Conservation (phyloP, 2,113 vertebrate genomes). For the Dinomys branickii region DNA sequence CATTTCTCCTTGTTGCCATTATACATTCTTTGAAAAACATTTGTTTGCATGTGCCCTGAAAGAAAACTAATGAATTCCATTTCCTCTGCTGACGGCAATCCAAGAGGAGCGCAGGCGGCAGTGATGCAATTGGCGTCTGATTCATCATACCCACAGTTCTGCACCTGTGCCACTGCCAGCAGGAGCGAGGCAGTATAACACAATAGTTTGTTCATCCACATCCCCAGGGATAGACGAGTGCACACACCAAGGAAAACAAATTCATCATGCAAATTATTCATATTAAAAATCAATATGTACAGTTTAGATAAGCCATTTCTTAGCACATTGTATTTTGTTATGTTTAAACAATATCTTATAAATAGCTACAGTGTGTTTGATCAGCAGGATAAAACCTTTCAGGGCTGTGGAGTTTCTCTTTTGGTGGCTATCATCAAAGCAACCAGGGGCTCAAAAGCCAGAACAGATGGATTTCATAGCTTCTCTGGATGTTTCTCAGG, state of each 20-base stretch:
- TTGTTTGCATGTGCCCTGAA: conserved; percentile 69
- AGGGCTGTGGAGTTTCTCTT: background rate
- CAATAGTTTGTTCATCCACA: conserved; percentile 57
- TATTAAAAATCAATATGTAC: conserved; percentile 52
- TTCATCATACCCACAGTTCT: conserved; percentile 70
- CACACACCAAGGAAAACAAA: conserved; percentile 67
- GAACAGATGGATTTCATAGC: background rate
- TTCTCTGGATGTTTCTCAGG: background rate
- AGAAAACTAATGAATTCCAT: conserved; percentile 78
- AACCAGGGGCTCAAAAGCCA: background rate
- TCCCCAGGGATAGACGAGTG: conserved; percentile 12
- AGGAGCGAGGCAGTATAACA: background rate
- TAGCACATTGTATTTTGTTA: conserved; percentile 13
- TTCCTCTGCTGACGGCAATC: conserved; percentile 70
- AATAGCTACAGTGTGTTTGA: conserved; percentile 18
- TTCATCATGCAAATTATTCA: conserved; percentile 56
- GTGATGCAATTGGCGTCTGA: conserved; percentile 73
- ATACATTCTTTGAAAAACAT: conserved; percentile 66
- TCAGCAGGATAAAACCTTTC: conserved; percentile 43
- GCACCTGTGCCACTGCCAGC: conserved; percentile 79
- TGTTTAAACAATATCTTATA: conserved; percentile 21
- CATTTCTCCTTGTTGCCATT: conserved; percentile 62
- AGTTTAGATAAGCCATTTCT: conserved; percentile 41
- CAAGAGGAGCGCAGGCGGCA: conserved; percentile 56
- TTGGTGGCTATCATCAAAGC: background rate